Evolutionary conservation across 2,888 invertebrate genomes (phyloP).

Genomic region (Eucera pruinosa): DNA sequence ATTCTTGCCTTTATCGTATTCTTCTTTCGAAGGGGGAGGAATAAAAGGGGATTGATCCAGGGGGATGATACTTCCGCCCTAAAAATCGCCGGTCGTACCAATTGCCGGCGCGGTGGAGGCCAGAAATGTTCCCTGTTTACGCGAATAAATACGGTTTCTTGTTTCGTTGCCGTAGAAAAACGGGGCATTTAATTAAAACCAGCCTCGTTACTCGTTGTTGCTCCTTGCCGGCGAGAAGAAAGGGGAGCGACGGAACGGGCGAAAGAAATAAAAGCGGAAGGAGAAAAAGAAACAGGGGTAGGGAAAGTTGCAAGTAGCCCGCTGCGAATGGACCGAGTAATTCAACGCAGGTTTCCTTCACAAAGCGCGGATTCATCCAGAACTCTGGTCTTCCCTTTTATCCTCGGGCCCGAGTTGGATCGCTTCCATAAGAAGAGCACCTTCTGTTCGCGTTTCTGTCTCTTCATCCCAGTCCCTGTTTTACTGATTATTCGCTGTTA

Average conservation of each 20-base stretch:
- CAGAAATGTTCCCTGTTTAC: neutral
- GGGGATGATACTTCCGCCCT: conserved; percentile 29
- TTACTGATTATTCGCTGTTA: conserved; percentile 1
- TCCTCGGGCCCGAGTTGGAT: neutral
- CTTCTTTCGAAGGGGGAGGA: neutral
- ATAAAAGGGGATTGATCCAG: conserved; percentile 1
- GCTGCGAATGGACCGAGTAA: conserved; percentile 39
- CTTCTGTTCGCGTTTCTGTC: too few relatives aligned
- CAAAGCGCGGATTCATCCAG: conserved; percentile 25
- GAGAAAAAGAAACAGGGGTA: neutral
- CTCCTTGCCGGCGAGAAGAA: neutral
- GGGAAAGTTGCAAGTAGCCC: conserved; percentile 15
- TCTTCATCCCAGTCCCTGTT: too few relatives aligned
- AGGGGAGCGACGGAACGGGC: too few relatives aligned
- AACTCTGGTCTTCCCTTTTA: neutral
- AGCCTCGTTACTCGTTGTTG: conserved; percentile 45
- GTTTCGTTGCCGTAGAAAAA: neutral
- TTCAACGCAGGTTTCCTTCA: conserved; percentile 38
- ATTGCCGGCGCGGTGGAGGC: conserved; percentile 3
- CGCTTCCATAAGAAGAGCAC: neutral
- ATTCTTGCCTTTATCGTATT: conserved; percentile 16
- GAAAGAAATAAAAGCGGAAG: neutral
- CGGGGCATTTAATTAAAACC: conserved; percentile 42
- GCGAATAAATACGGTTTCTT: conserved; percentile 3
- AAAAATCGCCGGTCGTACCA: conserved; percentile 22